Percentiles rank a stretch among this genome's conserved stretches.
phyloP scores from a whole-genome alignment of 2,113 vertebrate species.

The Chionomys nivalis region DNA sequence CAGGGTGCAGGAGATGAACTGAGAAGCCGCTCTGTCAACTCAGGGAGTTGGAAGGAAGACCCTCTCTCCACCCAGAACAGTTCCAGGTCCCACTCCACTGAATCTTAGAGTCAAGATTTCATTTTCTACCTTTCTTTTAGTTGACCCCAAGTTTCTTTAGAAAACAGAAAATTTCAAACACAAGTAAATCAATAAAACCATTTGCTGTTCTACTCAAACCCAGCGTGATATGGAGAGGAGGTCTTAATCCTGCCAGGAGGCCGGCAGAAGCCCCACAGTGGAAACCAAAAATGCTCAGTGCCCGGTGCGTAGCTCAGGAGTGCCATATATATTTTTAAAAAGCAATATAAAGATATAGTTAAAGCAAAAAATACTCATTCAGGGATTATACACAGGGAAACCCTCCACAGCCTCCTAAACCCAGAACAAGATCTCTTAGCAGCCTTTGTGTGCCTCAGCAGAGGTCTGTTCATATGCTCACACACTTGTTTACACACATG shows the following conservation, averaged over 20 bases:
- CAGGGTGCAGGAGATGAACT: too few relatives aligned
- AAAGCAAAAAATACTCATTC: not conserved
- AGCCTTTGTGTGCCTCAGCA: not conserved
- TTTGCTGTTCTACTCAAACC: slow-evolving; percentile 12
- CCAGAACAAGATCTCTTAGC: not conserved
- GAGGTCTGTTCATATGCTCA: not conserved
- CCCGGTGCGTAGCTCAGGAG: not conserved
- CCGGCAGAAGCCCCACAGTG: slow-evolving; percentile 6
- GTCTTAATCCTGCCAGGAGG: not conserved
- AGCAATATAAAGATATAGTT: not conserved
- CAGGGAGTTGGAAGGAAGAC: not conserved
- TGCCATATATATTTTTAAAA: not conserved
- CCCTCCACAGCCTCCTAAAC: not conserved
- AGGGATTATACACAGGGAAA: not conserved
- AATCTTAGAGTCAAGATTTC: not conserved
- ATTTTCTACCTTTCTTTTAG: not conserved
- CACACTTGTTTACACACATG: too few relatives aligned
- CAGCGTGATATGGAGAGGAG: not conserved
- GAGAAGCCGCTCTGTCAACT: not conserved
- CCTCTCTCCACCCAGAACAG: not conserved
- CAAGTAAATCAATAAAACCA: slow-evolving; percentile 54
- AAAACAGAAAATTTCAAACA: slow-evolving; percentile 59
- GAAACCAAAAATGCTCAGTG: not conserved
- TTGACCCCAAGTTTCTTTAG: not conserved
- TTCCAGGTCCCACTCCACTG: too few relatives aligned